A percentile compares a stretch with the other conserved stretches of the same genome.
Evolutionary conservation across 2,888 invertebrate species (phyloP).

Genomic region (Pseudococcus jackbeardsleyi): DNA sequence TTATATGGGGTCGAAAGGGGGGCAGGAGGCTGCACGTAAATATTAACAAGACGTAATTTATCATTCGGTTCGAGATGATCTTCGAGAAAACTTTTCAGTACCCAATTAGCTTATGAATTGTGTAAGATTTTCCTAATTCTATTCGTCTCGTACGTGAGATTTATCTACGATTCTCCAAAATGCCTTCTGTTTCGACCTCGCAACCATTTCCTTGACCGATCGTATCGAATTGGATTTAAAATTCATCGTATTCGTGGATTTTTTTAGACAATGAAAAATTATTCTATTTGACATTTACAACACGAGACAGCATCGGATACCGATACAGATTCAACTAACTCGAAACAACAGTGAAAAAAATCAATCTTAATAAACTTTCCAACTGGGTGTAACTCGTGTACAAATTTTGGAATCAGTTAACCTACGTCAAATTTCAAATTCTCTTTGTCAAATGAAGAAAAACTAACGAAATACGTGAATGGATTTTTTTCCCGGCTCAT

Average conservation of each 20-base stretch:
- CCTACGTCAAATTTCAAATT: conserved; percentile 23
- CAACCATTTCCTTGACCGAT: background rate
- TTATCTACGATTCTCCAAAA: background rate
- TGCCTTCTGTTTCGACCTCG: background rate
- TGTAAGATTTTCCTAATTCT: too few relatives aligned
- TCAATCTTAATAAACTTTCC: conserved; percentile 33
- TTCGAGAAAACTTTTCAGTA: background rate
- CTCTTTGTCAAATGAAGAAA: conserved; percentile 37
- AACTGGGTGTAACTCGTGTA: background rate
- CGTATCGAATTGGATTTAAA: background rate
- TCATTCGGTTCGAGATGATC: background rate
- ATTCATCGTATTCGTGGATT: background rate
- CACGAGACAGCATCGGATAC: background rate
- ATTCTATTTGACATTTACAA: background rate
- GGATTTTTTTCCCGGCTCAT: conserved; percentile 1
- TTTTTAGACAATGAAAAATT: background rate
- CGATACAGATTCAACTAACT: background rate
- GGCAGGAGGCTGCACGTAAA: background rate
- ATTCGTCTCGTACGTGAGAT: background rate
- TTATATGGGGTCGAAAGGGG: background rate
- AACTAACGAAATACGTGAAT: conserved; percentile 37
- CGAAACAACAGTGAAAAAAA: background rate
- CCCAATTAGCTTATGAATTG: conserved; percentile 1
- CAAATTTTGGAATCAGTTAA: conserved; percentile 21
- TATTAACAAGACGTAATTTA: background rate